Percentiles rank a stretch among this genome's conserved stretches.
Evolutionary conservation across 2,888 invertebrate species (phyloP).

Genomic region (Caenorhabditis angaria): DNA sequence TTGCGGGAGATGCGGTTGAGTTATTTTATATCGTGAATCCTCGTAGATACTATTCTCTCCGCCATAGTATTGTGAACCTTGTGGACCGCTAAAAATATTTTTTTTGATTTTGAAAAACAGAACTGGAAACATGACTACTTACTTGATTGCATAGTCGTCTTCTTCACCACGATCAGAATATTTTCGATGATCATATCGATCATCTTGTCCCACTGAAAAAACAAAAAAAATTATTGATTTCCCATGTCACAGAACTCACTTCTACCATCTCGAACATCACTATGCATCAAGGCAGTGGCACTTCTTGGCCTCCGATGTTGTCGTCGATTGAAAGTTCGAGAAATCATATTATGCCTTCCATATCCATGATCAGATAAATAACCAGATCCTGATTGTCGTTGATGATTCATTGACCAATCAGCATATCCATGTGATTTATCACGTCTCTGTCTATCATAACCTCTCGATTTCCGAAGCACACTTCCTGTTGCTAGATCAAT

Average conservation of each 20-base stretch:
- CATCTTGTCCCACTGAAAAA: conserved; percentile 56
- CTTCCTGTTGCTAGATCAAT: conserved; percentile 40
- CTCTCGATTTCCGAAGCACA: conserved; percentile 49
- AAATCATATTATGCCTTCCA: conserved; percentile 35
- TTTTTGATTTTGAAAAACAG: too few species aligned
- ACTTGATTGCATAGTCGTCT: conserved; percentile 5
- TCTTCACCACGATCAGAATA: conserved; percentile 9
- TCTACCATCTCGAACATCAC: conserved; percentile 30
- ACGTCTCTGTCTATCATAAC: conserved; percentile 45
- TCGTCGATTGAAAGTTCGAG: conserved; percentile 40
- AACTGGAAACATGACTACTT: too few species aligned
- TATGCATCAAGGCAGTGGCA: conserved; percentile 62
- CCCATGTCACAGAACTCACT: not conserved
- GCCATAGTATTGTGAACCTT: conserved; percentile 41
- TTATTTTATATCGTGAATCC: conserved; percentile 39
- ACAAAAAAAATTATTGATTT: conserved; percentile 5
- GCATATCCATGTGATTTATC: conserved; percentile 39
- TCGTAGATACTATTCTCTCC: conserved; percentile 43
- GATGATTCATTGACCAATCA: conserved; percentile 54
- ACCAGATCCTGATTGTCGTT: conserved; percentile 38
- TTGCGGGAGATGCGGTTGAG: conserved; percentile 14
- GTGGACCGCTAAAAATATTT: conserved; percentile 29
- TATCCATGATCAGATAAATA: conserved; percentile 62
- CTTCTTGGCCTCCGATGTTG: conserved; percentile 56
- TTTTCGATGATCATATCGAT: conserved; percentile 45